phyloP scores from a whole-genome alignment of 2,888 invertebrate genomes.

The Nomada lathburiana region DNA sequence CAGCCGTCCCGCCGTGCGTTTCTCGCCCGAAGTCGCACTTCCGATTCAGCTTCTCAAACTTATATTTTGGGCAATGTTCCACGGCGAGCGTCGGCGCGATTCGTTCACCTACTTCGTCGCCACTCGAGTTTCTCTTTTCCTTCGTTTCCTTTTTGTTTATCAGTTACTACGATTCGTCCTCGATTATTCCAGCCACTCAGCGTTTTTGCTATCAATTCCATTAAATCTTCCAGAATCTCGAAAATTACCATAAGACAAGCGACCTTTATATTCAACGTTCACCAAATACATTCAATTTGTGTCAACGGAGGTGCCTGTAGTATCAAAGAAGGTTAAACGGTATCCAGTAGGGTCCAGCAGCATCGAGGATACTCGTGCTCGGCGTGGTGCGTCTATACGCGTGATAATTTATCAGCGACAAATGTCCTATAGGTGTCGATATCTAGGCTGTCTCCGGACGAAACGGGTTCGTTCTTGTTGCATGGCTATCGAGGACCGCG shows the following conservation, averaged over 20 bases:
- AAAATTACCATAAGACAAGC: not conserved
- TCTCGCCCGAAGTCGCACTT: conserved; percentile 10
- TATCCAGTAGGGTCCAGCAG: not conserved
- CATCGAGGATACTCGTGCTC: not conserved
- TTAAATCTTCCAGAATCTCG: not conserved
- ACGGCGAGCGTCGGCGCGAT: conserved; percentile 15
- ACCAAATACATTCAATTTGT: too few relatives aligned
- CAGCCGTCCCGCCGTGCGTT: conserved; percentile 24
- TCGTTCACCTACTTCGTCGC: conserved; percentile 39
- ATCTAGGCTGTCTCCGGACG: conserved; percentile 62
- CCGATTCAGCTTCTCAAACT: not conserved
- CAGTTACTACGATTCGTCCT: too few relatives aligned
- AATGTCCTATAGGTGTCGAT: not conserved
- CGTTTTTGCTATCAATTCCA: not conserved
- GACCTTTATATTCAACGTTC: too few relatives aligned
- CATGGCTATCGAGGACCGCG: conserved; percentile 63
- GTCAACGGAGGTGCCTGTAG: not conserved
- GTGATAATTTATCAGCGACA: not conserved
- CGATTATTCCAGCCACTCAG: not conserved
- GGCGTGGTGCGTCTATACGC: not conserved
- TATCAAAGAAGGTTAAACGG: conserved; percentile 1
- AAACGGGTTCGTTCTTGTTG: conserved; percentile 58
- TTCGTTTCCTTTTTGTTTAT: conserved; percentile 1
- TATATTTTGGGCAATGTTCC: conserved; percentile 9
- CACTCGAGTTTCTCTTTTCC: conserved; percentile 29